Conservation (phyloP, 2,888 invertebrate species). For the Belgica antarctica region DNA sequence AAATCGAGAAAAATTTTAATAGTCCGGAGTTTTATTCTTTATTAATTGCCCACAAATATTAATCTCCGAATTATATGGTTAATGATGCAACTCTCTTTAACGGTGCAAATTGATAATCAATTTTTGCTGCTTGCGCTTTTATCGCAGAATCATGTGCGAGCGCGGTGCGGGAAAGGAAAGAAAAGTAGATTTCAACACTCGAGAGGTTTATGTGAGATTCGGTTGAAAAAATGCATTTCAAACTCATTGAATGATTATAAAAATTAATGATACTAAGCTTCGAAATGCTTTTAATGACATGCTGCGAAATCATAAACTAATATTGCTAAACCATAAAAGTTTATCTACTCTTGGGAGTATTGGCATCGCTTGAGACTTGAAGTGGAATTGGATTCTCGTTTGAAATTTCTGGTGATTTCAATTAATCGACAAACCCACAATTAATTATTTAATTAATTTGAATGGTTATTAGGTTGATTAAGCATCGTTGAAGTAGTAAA, state of each 20-base stretch:
- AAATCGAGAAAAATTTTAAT: constrained; percentile 9
- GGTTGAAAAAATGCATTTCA: constrained; percentile 2
- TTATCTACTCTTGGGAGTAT: not conserved
- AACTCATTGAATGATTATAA: constrained; percentile 38
- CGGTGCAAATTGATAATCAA: constrained; percentile 20
- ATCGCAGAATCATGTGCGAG: not conserved
- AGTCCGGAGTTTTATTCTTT: not conserved
- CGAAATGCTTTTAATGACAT: constrained; percentile 31
- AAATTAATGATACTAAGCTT: constrained; percentile 35
- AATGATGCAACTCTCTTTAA: not conserved
- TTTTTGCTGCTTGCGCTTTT: not conserved
- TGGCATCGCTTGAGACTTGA: not conserved
- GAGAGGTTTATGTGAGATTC: not conserved
- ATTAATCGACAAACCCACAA: constrained; percentile 43
- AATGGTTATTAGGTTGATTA: constrained; percentile 26
- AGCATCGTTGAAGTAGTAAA: too few relatives aligned
- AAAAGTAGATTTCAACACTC: not conserved
- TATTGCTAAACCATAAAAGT: constrained; percentile 5
- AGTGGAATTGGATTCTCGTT: constrained; percentile 13
- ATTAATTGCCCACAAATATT: constrained; percentile 21
- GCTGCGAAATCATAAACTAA: constrained; percentile 39
- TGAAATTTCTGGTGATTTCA: constrained; percentile 33
- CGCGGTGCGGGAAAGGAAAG: not conserved
- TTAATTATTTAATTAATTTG: constrained; percentile 44
- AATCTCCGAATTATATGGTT: not conserved